Base-by-base conservation (phyloP, 2,113 vertebrate genomes). In the Peromyscus maniculatus region DNA sequence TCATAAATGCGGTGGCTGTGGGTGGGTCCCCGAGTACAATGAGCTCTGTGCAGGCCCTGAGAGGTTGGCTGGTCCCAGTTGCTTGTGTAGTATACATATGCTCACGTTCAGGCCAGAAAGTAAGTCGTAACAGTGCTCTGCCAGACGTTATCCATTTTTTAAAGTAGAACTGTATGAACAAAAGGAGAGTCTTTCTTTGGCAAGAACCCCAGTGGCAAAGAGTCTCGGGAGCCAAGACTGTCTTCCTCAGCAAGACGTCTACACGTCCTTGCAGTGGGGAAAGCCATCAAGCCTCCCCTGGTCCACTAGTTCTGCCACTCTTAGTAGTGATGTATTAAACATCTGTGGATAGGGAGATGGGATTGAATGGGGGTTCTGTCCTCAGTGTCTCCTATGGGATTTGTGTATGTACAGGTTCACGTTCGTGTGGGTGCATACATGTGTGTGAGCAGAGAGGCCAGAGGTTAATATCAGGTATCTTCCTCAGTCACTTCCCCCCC, bases 221-320 rank as follows among this genome's bases (percentile, higher is more conserved):
- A 77, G 4, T 77, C 43, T 77, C 11, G 24, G 26, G 43, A 77
- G 39, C 43, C 39, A 77, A 24, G 43, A 77, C 7, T 77, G 39
- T 77, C 74, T 82, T 55, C 28, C 55, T 83, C 67, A 10, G 0
- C 7, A 59, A 82, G 46, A 24, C 9, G 16, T 3, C 3, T 22
- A 11, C 17, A 26, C 79, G 3, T 57, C 5, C 46, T 39, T 62
- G 5, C 13, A 8, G 26, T 52, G 15, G 24, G 46, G 46, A 15
- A 52, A 33, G 55, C 16, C 83, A 79, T 5, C 12, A 26, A 6
- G 62, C 5, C 13, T 16, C 21, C 87, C 3, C 16, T 26, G 19
- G 19, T 19, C 78, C 24, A 0, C 33, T 24, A 31, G 4, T 4
- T 31, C 8, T 13, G n/a, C 55, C 7, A 0, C 24, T 55, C 39